phyloP scores from a whole-genome alignment of 2,888 invertebrate genomes.

The Hemistola chrysoprasaria region DNA sequence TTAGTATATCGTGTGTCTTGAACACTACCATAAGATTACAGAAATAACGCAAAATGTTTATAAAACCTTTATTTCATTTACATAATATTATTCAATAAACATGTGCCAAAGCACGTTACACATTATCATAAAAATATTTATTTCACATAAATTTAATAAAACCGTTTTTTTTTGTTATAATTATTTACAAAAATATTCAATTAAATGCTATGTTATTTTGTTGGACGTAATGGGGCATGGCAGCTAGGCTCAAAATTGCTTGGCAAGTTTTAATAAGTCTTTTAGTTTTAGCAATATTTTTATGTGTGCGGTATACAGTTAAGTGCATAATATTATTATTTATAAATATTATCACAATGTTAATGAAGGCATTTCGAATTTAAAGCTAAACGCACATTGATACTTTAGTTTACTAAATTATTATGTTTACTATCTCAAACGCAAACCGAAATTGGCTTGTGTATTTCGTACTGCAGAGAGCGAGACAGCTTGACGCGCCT shows the following conservation, averaged over 20 bases:
- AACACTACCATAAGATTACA: too few species aligned
- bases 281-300: constrained; percentile 22
- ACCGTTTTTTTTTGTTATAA: background rate
- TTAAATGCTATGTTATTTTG: constrained; percentile 24
- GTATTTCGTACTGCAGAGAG: too few species aligned
- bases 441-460: too few species aligned
- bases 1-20: too few species aligned
- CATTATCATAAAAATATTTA: constrained; percentile 10
- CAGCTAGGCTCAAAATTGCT: constrained; percentile 46
- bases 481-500: too few species aligned
- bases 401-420: too few species aligned
- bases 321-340: constrained; percentile 7
- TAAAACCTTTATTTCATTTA: constrained; percentile 13
- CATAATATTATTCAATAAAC: constrained; percentile 7
- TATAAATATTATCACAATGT: constrained; percentile 17
- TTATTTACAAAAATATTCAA: constrained; percentile 16
- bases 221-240: constrained; percentile 41
- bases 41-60: constrained; percentile 1
- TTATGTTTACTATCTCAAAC: too few species aligned
- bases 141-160: constrained; percentile 4
- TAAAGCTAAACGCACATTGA: too few species aligned
- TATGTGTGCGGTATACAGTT: constrained; percentile 10
- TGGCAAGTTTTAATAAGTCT: constrained; percentile 53
- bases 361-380: constrained; percentile 11
- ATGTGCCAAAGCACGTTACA: constrained; percentile 8